phyloP scores from a whole-genome alignment of 1,140 invertebrate genomes.

The Nephotettix cincticeps region DNA sequence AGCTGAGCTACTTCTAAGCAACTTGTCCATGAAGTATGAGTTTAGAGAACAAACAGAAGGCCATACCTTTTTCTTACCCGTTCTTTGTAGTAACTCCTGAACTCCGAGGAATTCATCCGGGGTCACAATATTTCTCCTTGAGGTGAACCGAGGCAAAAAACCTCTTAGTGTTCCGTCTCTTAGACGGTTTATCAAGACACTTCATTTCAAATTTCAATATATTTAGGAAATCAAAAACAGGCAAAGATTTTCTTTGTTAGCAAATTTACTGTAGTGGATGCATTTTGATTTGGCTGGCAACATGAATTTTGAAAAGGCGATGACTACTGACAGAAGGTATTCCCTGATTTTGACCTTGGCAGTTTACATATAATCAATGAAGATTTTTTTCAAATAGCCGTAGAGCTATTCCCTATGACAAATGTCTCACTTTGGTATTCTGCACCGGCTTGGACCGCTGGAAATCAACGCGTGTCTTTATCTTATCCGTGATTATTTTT shows the following conservation, averaged over 20 bases:
- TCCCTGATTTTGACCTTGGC: background rate
- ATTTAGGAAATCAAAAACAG: background rate
- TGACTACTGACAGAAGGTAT: background rate
- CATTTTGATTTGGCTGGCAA: background rate
- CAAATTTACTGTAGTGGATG: background rate
- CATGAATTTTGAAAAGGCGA: conserved; percentile 5
- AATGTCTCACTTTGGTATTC: background rate
- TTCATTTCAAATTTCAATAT: no score
- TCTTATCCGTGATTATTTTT: background rate
- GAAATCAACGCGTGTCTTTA: background rate
- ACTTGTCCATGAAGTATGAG: no score
- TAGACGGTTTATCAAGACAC: no score
- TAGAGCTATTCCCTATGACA: background rate
- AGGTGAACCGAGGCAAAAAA: no score
- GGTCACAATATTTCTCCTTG: no score
- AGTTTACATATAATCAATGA: background rate
- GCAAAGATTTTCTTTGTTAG: background rate
- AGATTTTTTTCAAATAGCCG: background rate
- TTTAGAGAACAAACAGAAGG: no score
- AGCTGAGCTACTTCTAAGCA: no score
- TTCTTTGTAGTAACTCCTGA: no score
- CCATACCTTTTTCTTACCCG: no score
- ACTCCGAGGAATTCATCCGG: no score
- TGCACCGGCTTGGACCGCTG: background rate
- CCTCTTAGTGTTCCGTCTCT: no score